phyloP scores from a whole-genome alignment of 2,888 invertebrate species.

The Tinea pellionella region DNA sequence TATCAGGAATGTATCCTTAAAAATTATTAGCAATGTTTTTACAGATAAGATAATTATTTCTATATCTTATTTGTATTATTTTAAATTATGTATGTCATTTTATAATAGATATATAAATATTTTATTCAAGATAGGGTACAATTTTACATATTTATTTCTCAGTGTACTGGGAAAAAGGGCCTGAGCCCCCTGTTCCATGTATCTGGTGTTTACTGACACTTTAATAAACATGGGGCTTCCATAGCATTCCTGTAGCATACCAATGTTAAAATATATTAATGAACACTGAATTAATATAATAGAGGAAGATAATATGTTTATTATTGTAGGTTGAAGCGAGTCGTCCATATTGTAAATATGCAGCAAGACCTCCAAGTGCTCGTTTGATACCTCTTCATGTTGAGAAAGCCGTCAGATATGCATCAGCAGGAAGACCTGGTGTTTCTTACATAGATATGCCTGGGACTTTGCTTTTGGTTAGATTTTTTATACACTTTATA shows the following conservation, averaged over 20 bases:
- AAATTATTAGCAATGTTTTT: not conserved
- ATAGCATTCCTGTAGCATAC: too few species aligned
- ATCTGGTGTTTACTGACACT: too few species aligned
- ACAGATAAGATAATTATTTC: not conserved
- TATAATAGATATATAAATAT: not conserved
- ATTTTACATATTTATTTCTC: too few species aligned
- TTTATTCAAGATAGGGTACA: not conserved
- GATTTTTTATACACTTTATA: conserved; percentile 5
- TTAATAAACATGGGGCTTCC: too few species aligned
- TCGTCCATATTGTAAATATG: conserved; percentile 91
- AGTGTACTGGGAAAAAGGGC: too few species aligned
- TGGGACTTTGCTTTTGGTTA: conserved; percentile 79
- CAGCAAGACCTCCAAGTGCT: conserved; percentile 86
- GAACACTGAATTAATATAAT: too few species aligned
- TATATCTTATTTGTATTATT: not conserved
- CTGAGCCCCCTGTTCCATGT: too few species aligned
- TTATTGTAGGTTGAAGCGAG: conserved; percentile 77
- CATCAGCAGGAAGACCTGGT: conserved; percentile 90
- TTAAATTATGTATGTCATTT: not conserved
- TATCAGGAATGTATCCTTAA: not conserved
- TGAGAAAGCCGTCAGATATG: conserved; percentile 88
- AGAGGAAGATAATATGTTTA: not conserved
- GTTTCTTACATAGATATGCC: conserved; percentile 92
- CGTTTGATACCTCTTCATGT: conserved; percentile 88
- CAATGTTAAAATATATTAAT: too few species aligned